Evolutionary conservation across 2,797 vertebrate genomes (phyloP).

Genomic region (Pteronotus mesoamericanus): DNA sequence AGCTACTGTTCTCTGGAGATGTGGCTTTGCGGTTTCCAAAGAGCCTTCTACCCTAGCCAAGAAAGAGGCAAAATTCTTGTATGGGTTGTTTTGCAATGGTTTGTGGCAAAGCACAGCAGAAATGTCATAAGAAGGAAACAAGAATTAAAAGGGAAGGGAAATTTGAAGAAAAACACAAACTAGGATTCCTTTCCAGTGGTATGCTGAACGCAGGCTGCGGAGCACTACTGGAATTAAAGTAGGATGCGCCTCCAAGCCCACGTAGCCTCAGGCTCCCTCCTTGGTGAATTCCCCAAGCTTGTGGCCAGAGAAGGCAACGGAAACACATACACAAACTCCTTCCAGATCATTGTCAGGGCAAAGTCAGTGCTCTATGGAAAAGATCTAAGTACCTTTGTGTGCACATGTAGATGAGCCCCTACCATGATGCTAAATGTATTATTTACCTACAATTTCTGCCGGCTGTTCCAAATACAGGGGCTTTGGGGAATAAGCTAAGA

Average conservation of each 20-base stretch:
- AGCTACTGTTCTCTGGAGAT: slow-evolving; percentile 54
- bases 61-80: slow-evolving; percentile 36
- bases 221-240: background rate
- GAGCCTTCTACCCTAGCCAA: slow-evolving; percentile 41
- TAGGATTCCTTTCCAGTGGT: slow-evolving; percentile 23
- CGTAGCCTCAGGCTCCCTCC: background rate
- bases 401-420: background rate
- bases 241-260: background rate
- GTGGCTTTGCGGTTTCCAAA: slow-evolving; percentile 67
- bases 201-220: background rate
- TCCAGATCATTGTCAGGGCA: background rate
- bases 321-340: background rate
- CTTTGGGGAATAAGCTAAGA: background rate
- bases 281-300: background rate
- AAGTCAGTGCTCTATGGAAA: background rate
- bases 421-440: background rate
- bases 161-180: slow-evolving; percentile 49
- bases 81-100: slow-evolving; percentile 24
- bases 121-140: slow-evolving; percentile 63
- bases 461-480: background rate
- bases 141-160: slow-evolving; percentile 59
- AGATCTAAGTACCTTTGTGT: background rate
- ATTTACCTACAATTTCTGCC: background rate
- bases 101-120: slow-evolving; percentile 61
- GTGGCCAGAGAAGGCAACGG: background rate